These are phyloP conservation scores for Enteromius argenteus DNA, from an alignment of 2,797 vertebrate species.

Conservation along the genomic window DNA sequence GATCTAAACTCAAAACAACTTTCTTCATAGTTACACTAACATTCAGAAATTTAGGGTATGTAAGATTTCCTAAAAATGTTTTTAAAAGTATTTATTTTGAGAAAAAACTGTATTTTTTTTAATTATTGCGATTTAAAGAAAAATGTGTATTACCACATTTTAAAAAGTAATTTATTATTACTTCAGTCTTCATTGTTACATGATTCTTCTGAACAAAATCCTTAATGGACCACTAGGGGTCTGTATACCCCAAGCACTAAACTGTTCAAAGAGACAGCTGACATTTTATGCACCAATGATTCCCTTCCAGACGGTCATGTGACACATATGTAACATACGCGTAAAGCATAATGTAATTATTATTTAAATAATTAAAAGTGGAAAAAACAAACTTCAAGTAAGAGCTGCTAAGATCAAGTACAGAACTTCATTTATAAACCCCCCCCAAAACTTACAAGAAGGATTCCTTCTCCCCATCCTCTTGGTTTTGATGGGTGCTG, in stretches of 20 bases:
- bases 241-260: not conserved
- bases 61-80: too few species aligned
- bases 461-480: slow-evolving; percentile 91
- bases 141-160: not conserved
- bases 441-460: slow-evolving; percentile 83
- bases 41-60: not conserved
- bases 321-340: not conserved
- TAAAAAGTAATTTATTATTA: not conserved
- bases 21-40: not conserved
- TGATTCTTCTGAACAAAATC: not conserved
- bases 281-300: too few species aligned
- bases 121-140: not conserved
- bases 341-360: not conserved
- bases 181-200: not conserved
- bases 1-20: not conserved
- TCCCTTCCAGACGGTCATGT: not conserved
- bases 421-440: not conserved
- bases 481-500: slow-evolving; percentile 75
- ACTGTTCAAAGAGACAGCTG: not conserved
- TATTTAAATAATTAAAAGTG: not conserved
- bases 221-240: not conserved
- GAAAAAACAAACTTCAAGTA: not conserved
- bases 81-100: too few species aligned
- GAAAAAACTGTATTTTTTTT: too few species aligned
- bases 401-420: not conserved